phyloP scores from a whole-genome alignment of 2,888 invertebrate species.

The Bugulina stolonifera region DNA sequence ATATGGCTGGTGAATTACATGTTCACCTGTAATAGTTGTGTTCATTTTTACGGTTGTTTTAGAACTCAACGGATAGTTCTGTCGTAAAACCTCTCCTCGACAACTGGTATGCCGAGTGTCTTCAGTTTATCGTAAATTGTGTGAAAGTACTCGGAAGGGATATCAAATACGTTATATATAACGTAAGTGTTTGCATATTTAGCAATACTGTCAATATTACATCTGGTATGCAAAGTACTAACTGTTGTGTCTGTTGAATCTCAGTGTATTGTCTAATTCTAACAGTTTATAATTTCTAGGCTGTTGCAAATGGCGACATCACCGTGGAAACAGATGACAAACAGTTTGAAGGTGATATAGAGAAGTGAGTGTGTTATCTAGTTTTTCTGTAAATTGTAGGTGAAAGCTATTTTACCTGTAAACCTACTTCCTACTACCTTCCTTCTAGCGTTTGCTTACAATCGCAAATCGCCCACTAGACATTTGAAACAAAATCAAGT shows the following conservation, averaged over 20 bases:
- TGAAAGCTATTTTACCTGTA: too few relatives aligned
- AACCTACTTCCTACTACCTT: too few relatives aligned
- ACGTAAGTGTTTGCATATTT: too few relatives aligned
- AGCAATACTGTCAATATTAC: neutral
- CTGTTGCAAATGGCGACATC: constrained; percentile 2
- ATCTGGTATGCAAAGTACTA: neutral
- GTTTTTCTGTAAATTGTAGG: too few relatives aligned
- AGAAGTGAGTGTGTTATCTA: too few relatives aligned
- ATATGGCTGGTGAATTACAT: too few relatives aligned
- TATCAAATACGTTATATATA: constrained; percentile 40
- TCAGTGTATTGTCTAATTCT: neutral
- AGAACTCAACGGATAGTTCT: too few relatives aligned
- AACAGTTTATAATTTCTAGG: neutral
- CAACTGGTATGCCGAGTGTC: constrained; percentile 38
- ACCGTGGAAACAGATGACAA: constrained; percentile 9
- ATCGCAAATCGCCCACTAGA: too few relatives aligned
- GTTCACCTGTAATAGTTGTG: too few relatives aligned
- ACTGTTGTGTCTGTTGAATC: neutral
- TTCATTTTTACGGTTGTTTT: too few relatives aligned
- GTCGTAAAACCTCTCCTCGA: constrained; percentile 30
- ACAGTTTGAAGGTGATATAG: neutral
- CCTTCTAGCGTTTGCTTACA: too few relatives aligned
- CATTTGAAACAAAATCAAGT: too few relatives aligned
- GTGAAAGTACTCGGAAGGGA: constrained; percentile 35
- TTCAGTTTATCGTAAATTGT: constrained; percentile 40